Percentiles rank a stretch among this genome's conserved stretches.
phyloP scores from a whole-genome alignment of 53 echinoderm and acorn worm species.

The Luidia sarsii region DNA sequence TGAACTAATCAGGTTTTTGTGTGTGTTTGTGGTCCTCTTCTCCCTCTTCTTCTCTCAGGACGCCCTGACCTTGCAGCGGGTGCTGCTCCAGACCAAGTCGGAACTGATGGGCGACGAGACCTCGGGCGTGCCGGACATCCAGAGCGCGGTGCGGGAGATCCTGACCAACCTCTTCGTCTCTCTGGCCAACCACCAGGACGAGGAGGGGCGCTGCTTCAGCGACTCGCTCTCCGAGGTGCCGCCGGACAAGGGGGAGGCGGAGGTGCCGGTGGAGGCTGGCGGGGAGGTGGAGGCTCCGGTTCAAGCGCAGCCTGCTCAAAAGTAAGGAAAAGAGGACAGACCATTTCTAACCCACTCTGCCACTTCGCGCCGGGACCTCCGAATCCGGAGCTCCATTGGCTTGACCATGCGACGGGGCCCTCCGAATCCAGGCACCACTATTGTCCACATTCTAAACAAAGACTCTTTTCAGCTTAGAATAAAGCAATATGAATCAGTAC shows the following conservation, averaged over 20 bases:
- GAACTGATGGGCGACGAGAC: slow-evolving; percentile 94
- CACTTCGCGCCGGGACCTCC: too few relatives aligned
- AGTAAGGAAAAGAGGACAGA: too few relatives aligned
- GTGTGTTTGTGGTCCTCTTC: background rate
- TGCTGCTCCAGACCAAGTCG: slow-evolving; percentile 88
- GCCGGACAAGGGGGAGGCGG: slow-evolving; percentile 67
- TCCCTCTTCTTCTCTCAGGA: slow-evolving; percentile 50
- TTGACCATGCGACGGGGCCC: too few relatives aligned
- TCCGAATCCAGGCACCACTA: too few relatives aligned
- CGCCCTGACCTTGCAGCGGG: slow-evolving; percentile 89
- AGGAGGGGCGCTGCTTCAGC: slow-evolving; percentile 95
- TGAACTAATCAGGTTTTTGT: too few relatives aligned
- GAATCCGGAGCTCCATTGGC: too few relatives aligned
- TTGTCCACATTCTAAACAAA: too few relatives aligned
- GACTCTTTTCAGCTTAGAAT: too few relatives aligned
- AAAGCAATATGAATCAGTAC: too few relatives aligned
- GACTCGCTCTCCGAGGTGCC: slow-evolving; percentile 95
- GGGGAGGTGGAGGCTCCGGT: slow-evolving; percentile 36
- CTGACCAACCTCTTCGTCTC: slow-evolving; percentile 95
- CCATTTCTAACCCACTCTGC: too few relatives aligned
- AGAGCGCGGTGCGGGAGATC: slow-evolving; percentile 89
- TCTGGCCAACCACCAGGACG: slow-evolving; percentile 95
- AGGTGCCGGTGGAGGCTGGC: slow-evolving; percentile 13
- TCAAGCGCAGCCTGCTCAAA: slow-evolving; percentile 27
- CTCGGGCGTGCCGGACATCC: slow-evolving; percentile 93